phyloP scores from a whole-genome alignment of 2,888 invertebrate species.

The Silvanus unidentatus region DNA sequence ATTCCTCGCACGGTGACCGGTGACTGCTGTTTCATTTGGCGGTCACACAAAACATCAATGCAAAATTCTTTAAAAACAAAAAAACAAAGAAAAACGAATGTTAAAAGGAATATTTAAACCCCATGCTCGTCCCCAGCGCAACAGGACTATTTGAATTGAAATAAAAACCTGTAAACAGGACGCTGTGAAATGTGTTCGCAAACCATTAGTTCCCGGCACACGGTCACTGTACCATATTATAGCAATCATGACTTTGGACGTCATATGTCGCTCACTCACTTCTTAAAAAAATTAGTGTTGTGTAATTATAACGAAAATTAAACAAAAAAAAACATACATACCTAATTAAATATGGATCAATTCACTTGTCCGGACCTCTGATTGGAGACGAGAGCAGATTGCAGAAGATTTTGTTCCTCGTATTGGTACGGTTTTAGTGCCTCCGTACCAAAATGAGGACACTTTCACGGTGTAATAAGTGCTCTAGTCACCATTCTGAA shows the following conservation, averaged over 20 bases:
- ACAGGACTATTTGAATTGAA: background rate
- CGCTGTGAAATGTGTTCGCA: constrained; percentile 23
- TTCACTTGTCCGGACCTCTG: constrained; percentile 35
- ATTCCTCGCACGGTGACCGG: constrained; percentile 37
- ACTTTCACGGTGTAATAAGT: constrained; percentile 17
- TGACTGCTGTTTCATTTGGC: constrained; percentile 11
- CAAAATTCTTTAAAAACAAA: background rate
- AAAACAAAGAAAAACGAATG: background rate
- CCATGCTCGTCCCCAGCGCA: constrained; percentile 13
- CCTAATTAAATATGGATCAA: constrained; percentile 39
- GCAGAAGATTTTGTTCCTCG: constrained; percentile 1
- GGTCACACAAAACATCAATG: constrained; percentile 2
- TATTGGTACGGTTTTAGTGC: constrained; percentile 8
- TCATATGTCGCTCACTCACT: constrained; percentile 37
- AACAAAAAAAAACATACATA: constrained; percentile 8
- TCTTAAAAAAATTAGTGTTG: constrained; percentile 42
- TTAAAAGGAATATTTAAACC: background rate
- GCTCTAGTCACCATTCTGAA: constrained; percentile 10
- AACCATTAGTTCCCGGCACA: constrained; percentile 17
- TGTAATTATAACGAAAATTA: constrained; percentile 25
- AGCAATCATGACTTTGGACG: constrained; percentile 35
- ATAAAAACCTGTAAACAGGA: constrained; percentile 9
- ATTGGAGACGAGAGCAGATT: constrained; percentile 17
- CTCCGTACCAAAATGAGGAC: constrained; percentile 27
- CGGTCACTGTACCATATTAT: constrained; percentile 26